A percentile compares a stretch with the other conserved stretches of the same genome.
These are phyloP conservation scores for Centropus bengalensis DNA, from an alignment of 2,113 vertebrate species.

Conservation along the genomic window DNA sequence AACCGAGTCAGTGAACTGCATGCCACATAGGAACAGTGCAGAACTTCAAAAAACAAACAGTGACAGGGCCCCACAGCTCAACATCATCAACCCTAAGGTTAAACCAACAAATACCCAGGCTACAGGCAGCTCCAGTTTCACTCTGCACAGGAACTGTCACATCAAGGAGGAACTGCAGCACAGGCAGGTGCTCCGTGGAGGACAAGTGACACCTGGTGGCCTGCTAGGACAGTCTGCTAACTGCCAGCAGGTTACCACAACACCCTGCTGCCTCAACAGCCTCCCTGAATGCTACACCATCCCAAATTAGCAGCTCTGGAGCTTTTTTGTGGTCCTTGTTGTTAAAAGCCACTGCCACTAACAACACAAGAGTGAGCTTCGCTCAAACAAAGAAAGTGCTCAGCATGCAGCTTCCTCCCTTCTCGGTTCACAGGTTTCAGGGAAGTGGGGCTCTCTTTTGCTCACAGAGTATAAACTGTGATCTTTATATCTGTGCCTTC, in stretches of 20 bases:
- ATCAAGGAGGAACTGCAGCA: neutral
- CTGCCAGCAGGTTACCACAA: neutral
- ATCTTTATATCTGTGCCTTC: slow-evolving; percentile 82
- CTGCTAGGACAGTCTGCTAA: neutral
- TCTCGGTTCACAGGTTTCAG: neutral
- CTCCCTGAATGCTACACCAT: neutral
- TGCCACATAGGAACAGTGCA: rapidly evolving
- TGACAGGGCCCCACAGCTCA: neutral
- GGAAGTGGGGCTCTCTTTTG: neutral
- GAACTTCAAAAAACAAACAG: neutral
- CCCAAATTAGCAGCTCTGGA: neutral
- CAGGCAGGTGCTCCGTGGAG: neutral
- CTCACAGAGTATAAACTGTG: slow-evolving; percentile 88
- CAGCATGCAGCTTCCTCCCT: neutral
- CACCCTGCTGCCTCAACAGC: neutral
- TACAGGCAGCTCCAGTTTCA: neutral
- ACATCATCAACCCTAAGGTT: rapidly evolving
- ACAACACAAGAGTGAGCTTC: neutral
- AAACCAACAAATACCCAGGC: neutral
- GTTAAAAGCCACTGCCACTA: neutral
- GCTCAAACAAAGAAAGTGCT: neutral
- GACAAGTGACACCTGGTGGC: slow-evolving; percentile 48
- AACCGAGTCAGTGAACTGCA: neutral
- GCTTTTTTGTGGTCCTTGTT: neutral
- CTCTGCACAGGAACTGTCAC: neutral